These are phyloP conservation scores for Netelia inedita DNA, from an alignment of 2,888 invertebrate species.

Conservation along the genomic window DNA sequence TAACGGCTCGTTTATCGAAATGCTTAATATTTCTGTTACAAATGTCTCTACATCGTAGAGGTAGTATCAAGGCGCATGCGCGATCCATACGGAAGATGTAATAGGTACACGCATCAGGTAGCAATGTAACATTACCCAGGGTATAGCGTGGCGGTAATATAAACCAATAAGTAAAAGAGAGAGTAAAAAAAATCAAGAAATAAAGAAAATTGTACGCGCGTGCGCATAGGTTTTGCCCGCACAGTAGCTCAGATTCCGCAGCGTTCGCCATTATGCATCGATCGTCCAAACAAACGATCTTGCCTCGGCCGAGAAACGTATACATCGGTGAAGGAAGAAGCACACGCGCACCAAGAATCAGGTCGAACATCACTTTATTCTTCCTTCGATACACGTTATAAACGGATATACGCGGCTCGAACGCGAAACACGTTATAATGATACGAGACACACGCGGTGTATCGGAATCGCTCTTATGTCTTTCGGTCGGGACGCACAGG, in stretches of 20 bases:
- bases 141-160: slow-evolving; percentile 55
- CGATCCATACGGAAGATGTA: slow-evolving; percentile 44
- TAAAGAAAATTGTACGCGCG: slow-evolving; percentile 46
- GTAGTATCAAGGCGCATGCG: slow-evolving; percentile 30
- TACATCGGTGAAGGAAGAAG: slow-evolving; percentile 28
- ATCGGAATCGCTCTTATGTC: slow-evolving; percentile 6
- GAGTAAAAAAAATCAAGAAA: slow-evolving; percentile 23
- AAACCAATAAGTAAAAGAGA: neutral
- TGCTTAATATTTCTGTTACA: slow-evolving; percentile 17
- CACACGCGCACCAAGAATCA: slow-evolving; percentile 38
- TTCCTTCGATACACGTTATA: neutral
- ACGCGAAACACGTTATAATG: neutral
- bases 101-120: slow-evolving; percentile 56
- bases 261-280: slow-evolving; percentile 32
- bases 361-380: slow-evolving; percentile 36
- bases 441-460: slow-evolving; percentile 3
- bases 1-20: slow-evolving; percentile 6
- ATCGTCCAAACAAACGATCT: slow-evolving; percentile 52
- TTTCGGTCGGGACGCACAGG: slow-evolving; percentile 10
- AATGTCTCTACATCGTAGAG: slow-evolving; percentile 36
- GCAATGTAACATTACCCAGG: slow-evolving; percentile 51
- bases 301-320: slow-evolving; percentile 8
- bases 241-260: neutral
- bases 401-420: neutral
- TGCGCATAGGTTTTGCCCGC: slow-evolving; percentile 16